phyloP scores from a whole-genome alignment of 2,113 vertebrate genomes.

The Mormoops blainvillei region DNA sequence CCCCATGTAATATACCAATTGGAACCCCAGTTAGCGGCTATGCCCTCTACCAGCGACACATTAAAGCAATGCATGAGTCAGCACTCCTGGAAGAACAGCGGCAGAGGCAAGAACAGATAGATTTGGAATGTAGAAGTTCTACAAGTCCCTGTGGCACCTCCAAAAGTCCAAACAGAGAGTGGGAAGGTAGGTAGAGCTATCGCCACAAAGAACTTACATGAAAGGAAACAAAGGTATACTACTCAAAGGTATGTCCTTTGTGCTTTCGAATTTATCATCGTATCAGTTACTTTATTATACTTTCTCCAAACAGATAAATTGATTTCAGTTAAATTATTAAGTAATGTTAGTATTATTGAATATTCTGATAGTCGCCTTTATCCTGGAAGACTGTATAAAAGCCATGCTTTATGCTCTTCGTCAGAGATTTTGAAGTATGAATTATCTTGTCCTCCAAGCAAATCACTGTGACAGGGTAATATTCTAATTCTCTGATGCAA shows the following conservation, averaged over 20 bases:
- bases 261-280: neutral
- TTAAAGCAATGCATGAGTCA: conserved; percentile 94
- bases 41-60: conserved; percentile 93
- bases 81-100: conserved; percentile 92
- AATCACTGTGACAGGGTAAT: neutral
- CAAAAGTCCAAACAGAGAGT: conserved; percentile 89
- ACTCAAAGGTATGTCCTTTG: neutral
- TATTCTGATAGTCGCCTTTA: neutral
- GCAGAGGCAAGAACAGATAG: conserved; percentile 92
- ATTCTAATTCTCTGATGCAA: neutral
- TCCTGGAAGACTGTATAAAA: neutral
- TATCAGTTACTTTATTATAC: neutral
- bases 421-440: conserved; percentile 25
- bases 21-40: conserved; percentile 88
- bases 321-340: neutral
- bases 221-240: neutral
- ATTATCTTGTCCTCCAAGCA: neutral
- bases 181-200: conserved; percentile 86
- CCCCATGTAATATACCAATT: conserved; percentile 84
- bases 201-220: neutral
- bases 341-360: neutral
- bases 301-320: neutral
- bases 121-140: conserved; percentile 85
- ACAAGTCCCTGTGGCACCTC: conserved; percentile 83
- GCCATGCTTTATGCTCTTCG: neutral